Evolutionary conservation across 2,888 invertebrate species (phyloP), one percentile per base, ranked within the genome.

Genomic region (Drosophila mulleri): DNA sequence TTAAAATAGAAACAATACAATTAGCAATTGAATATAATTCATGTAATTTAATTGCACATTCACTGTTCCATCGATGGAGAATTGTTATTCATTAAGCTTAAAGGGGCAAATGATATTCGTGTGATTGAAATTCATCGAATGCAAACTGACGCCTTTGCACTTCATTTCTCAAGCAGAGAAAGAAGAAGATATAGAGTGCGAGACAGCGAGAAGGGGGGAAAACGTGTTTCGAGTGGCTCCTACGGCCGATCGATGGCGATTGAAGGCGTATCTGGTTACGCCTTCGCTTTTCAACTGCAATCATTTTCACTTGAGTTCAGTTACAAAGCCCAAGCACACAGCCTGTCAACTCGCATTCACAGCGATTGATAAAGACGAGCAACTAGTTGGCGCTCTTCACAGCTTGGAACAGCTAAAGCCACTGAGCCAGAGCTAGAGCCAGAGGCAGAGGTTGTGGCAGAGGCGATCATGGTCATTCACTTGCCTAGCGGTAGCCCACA

Each of bases 231-330:
- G 68, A 87, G 72, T 82, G 82, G 63, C 63, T 54, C 61, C 56
- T 32, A 60, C 54, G 72, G 76, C 59, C 71, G 78, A 82, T 83
- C 29, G 29, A 57, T 48, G 64, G 44, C 67, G 79, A 83, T 84
- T 88, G 89, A 88, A 85, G 84, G 77, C 84, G 89, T 89, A 85
- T 85, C 87, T 80, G 79, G 89, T 85, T 85, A 83, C 83, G 88
- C 83, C 86, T 88, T 85, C 78, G 81, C 82, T 77, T 87, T 87
- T 83, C 77, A 76, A 77, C 79, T 81, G 82, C 84, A 86, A 88
- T 84, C 83, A 81, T 73, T 83, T 87, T 81, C 76, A 80, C 76
- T 80, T 72, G 80, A 80, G 78, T 83, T 89, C 79, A 83, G 83
- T 75, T 83, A 74, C 79, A 77, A 65, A 70, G 66, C 75, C 68